Base-by-base conservation (phyloP, 2,113 vertebrate genomes). In the Solenodon paradoxus region DNA sequence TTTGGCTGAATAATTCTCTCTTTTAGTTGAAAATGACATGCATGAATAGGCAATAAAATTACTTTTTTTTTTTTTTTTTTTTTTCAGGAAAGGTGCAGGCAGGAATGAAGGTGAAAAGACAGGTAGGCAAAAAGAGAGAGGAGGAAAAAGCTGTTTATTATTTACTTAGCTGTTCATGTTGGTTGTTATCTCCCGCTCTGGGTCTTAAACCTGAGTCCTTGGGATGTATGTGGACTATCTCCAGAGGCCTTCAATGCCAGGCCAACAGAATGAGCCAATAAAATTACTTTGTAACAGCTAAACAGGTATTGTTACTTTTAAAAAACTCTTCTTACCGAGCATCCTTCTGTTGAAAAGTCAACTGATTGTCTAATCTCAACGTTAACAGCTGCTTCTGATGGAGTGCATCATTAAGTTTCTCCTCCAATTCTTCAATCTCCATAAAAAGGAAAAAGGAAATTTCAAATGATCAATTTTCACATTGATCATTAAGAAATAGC, bases 381-480 rank as follows among this genome's bases (percentile, higher is more conserved):
- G 99, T 97, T n/a, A 99, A 96, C 7, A 99, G 89, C 90, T 99
- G 99, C 87, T 99, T 99, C 97, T 99, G 99, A 96, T 99, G 99
- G 93, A 99, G 92, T 38, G 99, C 98, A 90, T 99, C 99, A 87
- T 99, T 99, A 90, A 99, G 98, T 93, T 98, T 99, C 96, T 99
- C 99, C 94, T 99, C 99, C 53, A 99, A 98, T 90, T 99, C 99
- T 93, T 99, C 99, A 90, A 98, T 98, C 99, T 99, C 97, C 92
- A 93, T 22, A 55, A 13, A 95, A 93, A 80, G 61, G 19, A 78
- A 96, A 79, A 19, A 51, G 10, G 8, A 95, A 91, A 22, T 85
- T 92, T 66, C 64, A 95, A 4, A 24, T 5, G 19, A 51, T 19
- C 20, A 88, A 63, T 47, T 96, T 55, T 7, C 74, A 74, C 89